phyloP scores from a whole-genome alignment of 2,113 vertebrate species.

The Ictalurus punctatus region DNA sequence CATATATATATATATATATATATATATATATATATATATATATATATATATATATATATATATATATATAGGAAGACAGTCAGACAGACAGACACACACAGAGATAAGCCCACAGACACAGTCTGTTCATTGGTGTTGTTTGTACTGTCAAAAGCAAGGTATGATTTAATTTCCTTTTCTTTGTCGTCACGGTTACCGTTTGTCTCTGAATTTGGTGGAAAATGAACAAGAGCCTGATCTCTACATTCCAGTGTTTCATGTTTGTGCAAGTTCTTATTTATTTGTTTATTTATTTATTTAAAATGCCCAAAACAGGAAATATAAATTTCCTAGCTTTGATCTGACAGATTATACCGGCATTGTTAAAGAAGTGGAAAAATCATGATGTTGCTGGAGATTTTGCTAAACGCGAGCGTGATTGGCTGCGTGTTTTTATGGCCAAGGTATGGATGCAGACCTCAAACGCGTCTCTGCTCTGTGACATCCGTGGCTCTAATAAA shows the following conservation, averaged over 20 bases:
- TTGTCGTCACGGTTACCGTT: background rate
- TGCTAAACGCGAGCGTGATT: background rate
- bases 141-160: background rate
- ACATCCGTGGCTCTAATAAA: constrained; percentile 49
- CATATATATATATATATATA: too few species aligned
- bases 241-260: background rate
- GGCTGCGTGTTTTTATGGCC: background rate
- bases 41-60: too few species aligned
- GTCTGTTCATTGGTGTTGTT: background rate
- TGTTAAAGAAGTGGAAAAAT: background rate
- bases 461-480: constrained; percentile 46
- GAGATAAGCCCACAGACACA: background rate
- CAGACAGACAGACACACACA: background rate
- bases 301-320: background rate
- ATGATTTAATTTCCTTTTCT: background rate
- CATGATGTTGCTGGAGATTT: background rate
- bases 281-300: background rate
- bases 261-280: background rate
- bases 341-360: background rate
- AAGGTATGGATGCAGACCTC: constrained; percentile 41
- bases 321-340: background rate
- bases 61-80: background rate
- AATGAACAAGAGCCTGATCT: background rate
- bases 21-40: too few species aligned
- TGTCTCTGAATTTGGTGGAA: background rate